These are phyloP conservation scores for Portevinia maculata DNA, from an alignment of 2,888 invertebrate genomes.

Conservation along the genomic window DNA sequence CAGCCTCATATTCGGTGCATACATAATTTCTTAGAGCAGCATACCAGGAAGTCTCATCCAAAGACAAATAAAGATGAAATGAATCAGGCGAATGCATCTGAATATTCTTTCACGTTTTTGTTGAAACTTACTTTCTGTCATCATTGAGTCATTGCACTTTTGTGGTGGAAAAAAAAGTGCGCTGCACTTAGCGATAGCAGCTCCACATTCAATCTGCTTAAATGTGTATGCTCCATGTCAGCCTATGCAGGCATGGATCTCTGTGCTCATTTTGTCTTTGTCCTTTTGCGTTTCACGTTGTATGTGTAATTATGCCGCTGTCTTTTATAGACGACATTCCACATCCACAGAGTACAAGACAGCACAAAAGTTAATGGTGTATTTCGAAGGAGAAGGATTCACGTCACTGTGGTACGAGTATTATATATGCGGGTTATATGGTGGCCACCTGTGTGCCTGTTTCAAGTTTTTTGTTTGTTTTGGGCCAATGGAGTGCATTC, in stretches of 20 bases:
- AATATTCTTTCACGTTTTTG: conserved; percentile 43
- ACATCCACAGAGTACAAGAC: background rate
- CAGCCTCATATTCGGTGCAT: conserved; percentile 29
- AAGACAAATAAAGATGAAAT: conserved; percentile 58
- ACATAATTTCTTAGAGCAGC: conserved; percentile 54
- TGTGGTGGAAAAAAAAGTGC: conserved; percentile 14
- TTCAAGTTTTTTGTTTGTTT: conserved; percentile 3
- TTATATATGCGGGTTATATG: conserved; percentile 13
- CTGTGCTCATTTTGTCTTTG: conserved; percentile 48
- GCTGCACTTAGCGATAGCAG: conserved; percentile 40
- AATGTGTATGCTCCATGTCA: conserved; percentile 26
- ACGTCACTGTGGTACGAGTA: background rate
- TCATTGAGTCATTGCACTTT: conserved; percentile 64
- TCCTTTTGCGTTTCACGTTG: conserved; percentile 38
- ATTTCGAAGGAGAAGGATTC: conserved; percentile 31
- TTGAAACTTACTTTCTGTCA: conserved; percentile 43
- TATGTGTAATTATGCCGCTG: conserved; percentile 13
- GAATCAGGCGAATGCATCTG: conserved; percentile 65
- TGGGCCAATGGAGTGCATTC: conserved; percentile 18
- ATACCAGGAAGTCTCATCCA: conserved; percentile 65
- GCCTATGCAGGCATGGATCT: conserved; percentile 4
- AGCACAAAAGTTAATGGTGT: conserved; percentile 21
- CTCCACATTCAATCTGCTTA: conserved; percentile 46
- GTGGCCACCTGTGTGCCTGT: conserved; percentile 41
- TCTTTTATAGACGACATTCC: conserved; percentile 4